phyloP scores from a whole-genome alignment of 2,797 vertebrate species.

The Myiothlypis coronata region DNA sequence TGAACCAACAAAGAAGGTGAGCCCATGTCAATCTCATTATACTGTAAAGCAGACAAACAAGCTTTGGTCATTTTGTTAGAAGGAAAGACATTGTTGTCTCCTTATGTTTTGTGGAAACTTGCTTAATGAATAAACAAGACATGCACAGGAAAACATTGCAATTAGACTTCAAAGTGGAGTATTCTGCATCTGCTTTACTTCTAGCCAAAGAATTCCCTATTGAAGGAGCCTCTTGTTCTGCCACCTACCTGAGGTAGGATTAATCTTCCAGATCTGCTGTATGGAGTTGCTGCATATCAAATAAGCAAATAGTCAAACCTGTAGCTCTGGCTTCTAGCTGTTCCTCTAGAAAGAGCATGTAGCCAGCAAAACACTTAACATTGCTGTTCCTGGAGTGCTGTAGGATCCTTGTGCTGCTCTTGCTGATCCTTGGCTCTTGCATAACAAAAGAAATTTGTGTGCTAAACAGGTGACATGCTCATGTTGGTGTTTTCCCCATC shows the following conservation, averaged over 20 bases:
- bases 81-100: neutral
- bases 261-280: neutral
- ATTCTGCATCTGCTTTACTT: slow-evolving; percentile 49
- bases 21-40: neutral
- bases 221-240: slow-evolving; percentile 53
- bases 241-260: slow-evolving; percentile 41
- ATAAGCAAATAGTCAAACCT: neutral
- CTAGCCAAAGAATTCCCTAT: slow-evolving; percentile 48
- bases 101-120: neutral
- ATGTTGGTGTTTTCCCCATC: neutral
- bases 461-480: neutral
- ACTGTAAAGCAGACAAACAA: neutral
- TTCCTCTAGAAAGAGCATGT: slow-evolving; percentile 27
- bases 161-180: slow-evolving; percentile 17
- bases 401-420: slow-evolving; percentile 9
- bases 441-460: neutral
- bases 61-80: neutral
- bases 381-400: neutral
- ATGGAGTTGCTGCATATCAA: neutral
- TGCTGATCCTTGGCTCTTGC: neutral
- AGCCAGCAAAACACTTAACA: slow-evolving; percentile 1
- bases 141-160: neutral
- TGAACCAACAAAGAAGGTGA: neutral
- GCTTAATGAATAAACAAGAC: neutral
- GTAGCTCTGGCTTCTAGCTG: slow-evolving; percentile 28